Conservation (phyloP, 2,797 vertebrate genomes). For the Gymnoscopelus microlampas region DNA sequence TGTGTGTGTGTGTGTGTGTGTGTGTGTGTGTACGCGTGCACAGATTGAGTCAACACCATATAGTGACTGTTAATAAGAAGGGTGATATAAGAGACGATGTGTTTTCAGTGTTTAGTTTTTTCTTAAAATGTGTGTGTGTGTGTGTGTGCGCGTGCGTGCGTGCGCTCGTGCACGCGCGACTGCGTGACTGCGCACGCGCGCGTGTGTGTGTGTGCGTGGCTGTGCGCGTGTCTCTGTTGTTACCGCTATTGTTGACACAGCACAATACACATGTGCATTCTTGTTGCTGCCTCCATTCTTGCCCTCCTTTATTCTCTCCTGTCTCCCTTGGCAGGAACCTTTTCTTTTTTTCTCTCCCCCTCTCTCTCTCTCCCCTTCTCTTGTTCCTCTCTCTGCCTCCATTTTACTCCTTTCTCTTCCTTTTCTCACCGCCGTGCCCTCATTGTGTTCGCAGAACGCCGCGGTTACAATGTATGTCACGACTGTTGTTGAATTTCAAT, state of each 20-base stretch:
- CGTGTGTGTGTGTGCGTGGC: no score
- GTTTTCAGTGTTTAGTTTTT: conserved; percentile 46
- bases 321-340: neutral
- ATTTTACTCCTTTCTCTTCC: neutral
- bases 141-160: no score
- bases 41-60: conserved; percentile 39
- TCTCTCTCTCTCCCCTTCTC: neutral
- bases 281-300: neutral
- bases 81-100: conserved; percentile 32
- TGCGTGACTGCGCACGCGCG: no score
- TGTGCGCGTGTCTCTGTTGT: neutral
- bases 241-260: conserved; percentile 27
- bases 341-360: neutral
- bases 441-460: neutral
- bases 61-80: conserved; percentile 35
- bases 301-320: neutral
- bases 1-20: neutral
- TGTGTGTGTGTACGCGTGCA: neutral
- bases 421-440: neutral
- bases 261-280: conserved; percentile 23
- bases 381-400: neutral
- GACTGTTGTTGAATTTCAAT: conserved; percentile 40
- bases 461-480: neutral
- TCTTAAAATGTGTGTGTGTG: conserved; percentile 44
- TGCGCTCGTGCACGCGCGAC: no score